Conservation (phyloP, 1,140 invertebrate species). For the Polyergus mexicanus region DNA sequence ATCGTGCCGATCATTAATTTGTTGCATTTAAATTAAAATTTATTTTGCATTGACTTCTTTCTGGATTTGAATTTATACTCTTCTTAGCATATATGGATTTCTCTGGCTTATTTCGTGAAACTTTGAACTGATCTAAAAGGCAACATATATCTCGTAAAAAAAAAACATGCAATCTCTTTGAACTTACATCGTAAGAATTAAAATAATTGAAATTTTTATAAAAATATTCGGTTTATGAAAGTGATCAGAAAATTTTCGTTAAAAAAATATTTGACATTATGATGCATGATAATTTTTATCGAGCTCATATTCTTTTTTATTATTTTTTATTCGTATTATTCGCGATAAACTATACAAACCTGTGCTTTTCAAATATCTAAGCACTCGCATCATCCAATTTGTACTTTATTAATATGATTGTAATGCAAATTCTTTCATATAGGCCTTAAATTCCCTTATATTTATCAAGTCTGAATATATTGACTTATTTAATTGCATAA, state of each 20-base stretch:
- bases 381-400: background rate
- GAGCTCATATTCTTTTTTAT: background rate
- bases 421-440: background rate
- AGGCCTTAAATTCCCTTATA: background rate
- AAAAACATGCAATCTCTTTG: background rate
- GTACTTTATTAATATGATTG: background rate
- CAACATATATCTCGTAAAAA: background rate
- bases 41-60: background rate
- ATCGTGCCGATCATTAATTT: background rate
- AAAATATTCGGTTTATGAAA: background rate
- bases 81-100: background rate
- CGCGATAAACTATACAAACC: background rate
- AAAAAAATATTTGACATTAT: background rate
- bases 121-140: background rate
- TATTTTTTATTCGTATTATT: background rate
- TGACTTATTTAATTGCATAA: background rate
- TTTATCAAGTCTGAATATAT: background rate
- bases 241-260: background rate
- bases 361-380: background rate
- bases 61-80: background rate
- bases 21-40: background rate
- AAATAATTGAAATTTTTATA: background rate
- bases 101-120: background rate
- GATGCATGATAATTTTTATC: background rate
- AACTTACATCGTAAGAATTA: background rate